These are phyloP conservation scores for Orthosia cruda DNA, from an alignment of 2,888 invertebrate genomes.

Conservation along the genomic window DNA sequence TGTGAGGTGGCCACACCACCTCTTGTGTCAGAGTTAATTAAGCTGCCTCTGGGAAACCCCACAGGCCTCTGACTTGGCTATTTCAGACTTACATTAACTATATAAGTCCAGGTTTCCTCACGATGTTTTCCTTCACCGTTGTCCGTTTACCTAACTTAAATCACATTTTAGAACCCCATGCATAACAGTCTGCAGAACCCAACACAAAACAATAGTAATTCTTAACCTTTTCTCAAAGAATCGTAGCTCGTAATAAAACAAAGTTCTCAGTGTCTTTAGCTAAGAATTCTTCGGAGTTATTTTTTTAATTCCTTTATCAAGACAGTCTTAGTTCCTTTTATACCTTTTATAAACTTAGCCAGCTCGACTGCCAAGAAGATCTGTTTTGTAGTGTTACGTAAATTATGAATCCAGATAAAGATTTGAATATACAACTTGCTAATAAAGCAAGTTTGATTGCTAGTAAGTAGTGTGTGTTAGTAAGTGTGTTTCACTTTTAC, in stretches of 20 bases:
- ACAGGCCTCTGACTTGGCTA: no score
- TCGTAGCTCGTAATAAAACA: conserved; percentile 20
- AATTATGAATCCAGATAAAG: background rate
- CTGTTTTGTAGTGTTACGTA: conserved; percentile 2
- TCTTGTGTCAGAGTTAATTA: no score
- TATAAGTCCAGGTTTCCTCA: no score
- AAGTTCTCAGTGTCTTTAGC: conserved; percentile 11
- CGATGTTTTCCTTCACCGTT: no score
- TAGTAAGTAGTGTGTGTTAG: no score
- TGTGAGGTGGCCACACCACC: no score
- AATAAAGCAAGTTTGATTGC: no score
- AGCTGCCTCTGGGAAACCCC: no score
- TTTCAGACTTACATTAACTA: no score
- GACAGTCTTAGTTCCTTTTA: conserved; percentile 13
- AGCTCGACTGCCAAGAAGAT: conserved; percentile 1
- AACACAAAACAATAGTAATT: background rate
- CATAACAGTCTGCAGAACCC: conserved; percentile 1
- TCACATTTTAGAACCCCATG: background rate
- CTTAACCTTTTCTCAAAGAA: conserved; percentile 6
- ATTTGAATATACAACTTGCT: no score
- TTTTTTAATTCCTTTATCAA: conserved; percentile 27
- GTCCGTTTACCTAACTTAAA: no score
- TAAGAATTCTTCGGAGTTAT: conserved; percentile 24
- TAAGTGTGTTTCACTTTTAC: no score
- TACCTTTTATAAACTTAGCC: conserved; percentile 28